A percentile compares a stretch with the other conserved stretches of the same genome.
Evolutionary conservation across 2,797 vertebrate species (phyloP).

Genomic region (Vultur gryphus): DNA sequence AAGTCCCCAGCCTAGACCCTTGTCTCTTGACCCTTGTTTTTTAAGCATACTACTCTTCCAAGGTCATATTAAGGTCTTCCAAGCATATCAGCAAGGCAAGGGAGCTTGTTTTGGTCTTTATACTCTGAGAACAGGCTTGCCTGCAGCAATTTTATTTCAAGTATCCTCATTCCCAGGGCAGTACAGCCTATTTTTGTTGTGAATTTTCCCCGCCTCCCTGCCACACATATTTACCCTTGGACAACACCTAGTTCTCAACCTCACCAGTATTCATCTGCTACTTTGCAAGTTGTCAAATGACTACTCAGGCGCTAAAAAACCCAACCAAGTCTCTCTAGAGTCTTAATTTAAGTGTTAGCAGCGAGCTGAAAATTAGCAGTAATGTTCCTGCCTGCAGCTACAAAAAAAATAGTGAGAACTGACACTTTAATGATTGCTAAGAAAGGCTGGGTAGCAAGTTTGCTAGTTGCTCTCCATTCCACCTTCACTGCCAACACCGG

Average conservation of each 20-base stretch:
- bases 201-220: slow-evolving; percentile 30
- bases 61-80: neutral
- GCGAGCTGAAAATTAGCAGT: slow-evolving; percentile 64
- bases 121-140: neutral
- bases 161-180: slow-evolving; percentile 42
- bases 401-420: neutral
- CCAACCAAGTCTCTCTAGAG: slow-evolving; percentile 32
- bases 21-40: neutral
- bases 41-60: neutral
- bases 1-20: neutral
- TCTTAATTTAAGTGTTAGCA: slow-evolving; percentile 60
- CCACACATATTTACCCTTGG: slow-evolving; percentile 53
- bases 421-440: slow-evolving; percentile 55
- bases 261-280: slow-evolving; percentile 43
- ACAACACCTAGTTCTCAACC: slow-evolving; percentile 53
- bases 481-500: neutral
- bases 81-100: neutral
- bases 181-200: slow-evolving; percentile 34
- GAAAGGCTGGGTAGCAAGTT: slow-evolving; percentile 8
- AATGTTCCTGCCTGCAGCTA: slow-evolving; percentile 42
- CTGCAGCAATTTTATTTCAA: slow-evolving; percentile 35
- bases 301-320: slow-evolving; percentile 50
- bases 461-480: slow-evolving; percentile 19
- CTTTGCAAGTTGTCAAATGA: slow-evolving; percentile 57
- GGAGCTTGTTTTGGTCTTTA: slow-evolving; percentile 4